Evolutionary conservation across 2,888 invertebrate genomes (phyloP).

Genomic region (Melanostoma scalare): DNA sequence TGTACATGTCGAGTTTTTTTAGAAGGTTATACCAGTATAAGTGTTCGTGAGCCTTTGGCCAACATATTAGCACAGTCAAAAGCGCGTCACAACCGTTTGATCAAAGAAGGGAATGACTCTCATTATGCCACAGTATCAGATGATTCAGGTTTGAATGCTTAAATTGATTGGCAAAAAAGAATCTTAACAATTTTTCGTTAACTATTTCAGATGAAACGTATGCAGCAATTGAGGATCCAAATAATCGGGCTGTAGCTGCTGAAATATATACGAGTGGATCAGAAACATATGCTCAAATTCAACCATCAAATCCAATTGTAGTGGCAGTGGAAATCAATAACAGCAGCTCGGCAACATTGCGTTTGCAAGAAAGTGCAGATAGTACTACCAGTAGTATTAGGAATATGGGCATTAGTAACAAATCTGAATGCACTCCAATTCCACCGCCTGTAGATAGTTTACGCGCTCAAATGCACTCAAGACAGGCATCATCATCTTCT

Average conservation of each 20-base stretch:
- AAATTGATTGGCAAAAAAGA: background rate
- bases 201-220: conserved; percentile 90
- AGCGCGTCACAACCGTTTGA: conserved; percentile 81
- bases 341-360: conserved; percentile 67
- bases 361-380: conserved; percentile 58
- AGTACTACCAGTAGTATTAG: conserved; percentile 37
- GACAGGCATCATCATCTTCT: conserved; percentile 84
- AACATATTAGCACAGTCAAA: conserved; percentile 88
- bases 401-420: conserved; percentile 47
- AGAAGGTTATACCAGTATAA: conserved; percentile 96
- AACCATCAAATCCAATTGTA: conserved; percentile 83
- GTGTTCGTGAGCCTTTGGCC: conserved; percentile 93
- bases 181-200: background rate
- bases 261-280: conserved; percentile 89
- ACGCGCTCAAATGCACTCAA: conserved; percentile 84
- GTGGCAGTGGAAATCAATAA: conserved; percentile 81
- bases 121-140: conserved; percentile 96
- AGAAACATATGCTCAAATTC: conserved; percentile 94
- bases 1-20: conserved; percentile 75
- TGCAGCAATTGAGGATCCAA: conserved; percentile 91
- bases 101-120: conserved; percentile 83
- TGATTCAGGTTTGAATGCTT: conserved; percentile 87
- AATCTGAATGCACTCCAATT: conserved; percentile 75
- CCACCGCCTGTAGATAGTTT: conserved; percentile 86
- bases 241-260: conserved; percentile 83